Evolutionary conservation across 2,113 vertebrate genomes (phyloP).

Genomic region (Brachypodius melanocephalos): DNA sequence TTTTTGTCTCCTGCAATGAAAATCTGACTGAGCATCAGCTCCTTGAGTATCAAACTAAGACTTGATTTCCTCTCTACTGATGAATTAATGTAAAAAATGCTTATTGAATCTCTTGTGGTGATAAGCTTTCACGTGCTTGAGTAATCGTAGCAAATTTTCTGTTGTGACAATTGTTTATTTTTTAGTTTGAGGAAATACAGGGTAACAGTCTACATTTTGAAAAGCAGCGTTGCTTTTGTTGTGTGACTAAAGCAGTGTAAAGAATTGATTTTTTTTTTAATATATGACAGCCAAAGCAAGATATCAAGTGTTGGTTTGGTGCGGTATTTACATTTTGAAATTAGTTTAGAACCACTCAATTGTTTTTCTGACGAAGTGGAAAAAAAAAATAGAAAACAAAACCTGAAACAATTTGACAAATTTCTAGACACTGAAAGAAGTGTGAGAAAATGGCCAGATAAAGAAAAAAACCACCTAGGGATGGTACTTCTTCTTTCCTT

Average conservation of each 20-base stretch:
- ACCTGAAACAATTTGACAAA: background rate
- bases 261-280: background rate
- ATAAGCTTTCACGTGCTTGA: background rate
- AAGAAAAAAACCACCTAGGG: background rate
- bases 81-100: background rate
- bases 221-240: background rate
- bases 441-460: background rate
- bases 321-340: background rate
- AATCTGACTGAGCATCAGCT: background rate
- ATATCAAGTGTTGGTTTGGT: background rate
- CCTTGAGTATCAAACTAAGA: background rate
- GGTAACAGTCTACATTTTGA: background rate
- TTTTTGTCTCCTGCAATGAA: background rate
- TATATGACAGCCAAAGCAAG: slow-evolving; percentile 28
- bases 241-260: slow-evolving; percentile 28
- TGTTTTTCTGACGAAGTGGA: background rate
- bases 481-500: background rate
- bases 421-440: background rate
- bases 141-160: background rate
- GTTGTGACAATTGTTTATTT: background rate
- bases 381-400: background rate
- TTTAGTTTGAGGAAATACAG: background rate
- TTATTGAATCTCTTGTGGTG: background rate
- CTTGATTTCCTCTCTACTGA: background rate
- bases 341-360: background rate